Evolutionary conservation across 2,113 vertebrate genomes (phyloP).

Genomic region (Ochotona princeps): DNA sequence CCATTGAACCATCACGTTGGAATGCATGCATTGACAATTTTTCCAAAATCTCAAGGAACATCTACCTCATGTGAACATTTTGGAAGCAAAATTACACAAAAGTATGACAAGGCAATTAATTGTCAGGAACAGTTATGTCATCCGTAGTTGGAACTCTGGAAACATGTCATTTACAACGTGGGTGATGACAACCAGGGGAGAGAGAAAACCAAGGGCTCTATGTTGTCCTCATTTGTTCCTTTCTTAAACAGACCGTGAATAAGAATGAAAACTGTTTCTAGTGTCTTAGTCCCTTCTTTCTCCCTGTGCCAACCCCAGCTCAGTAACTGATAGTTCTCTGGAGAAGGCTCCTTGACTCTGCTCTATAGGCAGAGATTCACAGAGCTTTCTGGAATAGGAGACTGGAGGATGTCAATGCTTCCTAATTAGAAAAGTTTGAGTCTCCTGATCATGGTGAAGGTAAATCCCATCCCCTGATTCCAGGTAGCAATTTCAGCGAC

Average conservation of each 20-base stretch:
- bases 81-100: neutral
- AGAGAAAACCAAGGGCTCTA: neutral
- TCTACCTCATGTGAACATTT: neutral
- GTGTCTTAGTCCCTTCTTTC: neutral
- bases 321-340: neutral
- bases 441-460: neutral
- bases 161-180: neutral
- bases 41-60: neutral
- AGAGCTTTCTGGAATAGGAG: neutral
- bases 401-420: neutral
- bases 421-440: conserved; percentile 41
- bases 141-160: neutral
- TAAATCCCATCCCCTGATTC: neutral
- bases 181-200: neutral
- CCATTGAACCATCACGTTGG: too few relatives aligned
- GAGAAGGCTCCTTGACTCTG: neutral
- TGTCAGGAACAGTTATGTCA: neutral
- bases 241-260: neutral
- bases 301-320: neutral
- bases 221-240: neutral
- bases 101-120: neutral
- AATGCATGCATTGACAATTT: too few relatives aligned
- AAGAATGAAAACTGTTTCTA: neutral
- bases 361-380: neutral
- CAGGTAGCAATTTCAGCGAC: neutral